A percentile compares a stretch with the other conserved stretches of the same genome.
phyloP scores from a whole-genome alignment of 2,888 invertebrate species.

The Agrypnus murinus region DNA sequence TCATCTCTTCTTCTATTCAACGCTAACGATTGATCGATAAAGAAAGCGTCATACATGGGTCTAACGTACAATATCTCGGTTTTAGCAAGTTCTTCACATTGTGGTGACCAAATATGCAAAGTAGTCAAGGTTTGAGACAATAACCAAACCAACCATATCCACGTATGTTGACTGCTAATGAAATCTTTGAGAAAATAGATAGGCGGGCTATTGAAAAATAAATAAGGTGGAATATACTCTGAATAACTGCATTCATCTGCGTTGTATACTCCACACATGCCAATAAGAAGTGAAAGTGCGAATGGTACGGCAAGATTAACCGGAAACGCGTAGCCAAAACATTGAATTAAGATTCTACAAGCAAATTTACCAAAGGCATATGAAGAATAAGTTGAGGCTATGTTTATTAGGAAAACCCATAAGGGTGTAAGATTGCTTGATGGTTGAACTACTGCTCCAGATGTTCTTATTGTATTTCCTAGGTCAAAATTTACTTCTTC shows the following conservation, averaged over 20 bases:
- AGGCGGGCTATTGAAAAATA: conserved; percentile 83
- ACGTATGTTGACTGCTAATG: conserved; percentile 78
- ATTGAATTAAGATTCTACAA: conserved; percentile 92
- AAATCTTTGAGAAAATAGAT: conserved; percentile 74
- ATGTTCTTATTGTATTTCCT: conserved; percentile 58
- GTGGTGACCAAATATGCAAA: conserved; percentile 89
- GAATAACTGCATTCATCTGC: conserved; percentile 82
- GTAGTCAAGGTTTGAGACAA: conserved; percentile 91
- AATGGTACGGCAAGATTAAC: conserved; percentile 85
- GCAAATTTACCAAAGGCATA: conserved; percentile 85
- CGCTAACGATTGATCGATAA: conserved; percentile 89
- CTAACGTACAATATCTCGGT: conserved; percentile 89
- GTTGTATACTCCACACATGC: conserved; percentile 79
- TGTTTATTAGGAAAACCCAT: conserved; percentile 80
- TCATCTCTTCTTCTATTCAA: conserved; percentile 87
- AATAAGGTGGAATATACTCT: conserved; percentile 86
- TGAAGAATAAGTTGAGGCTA: conserved; percentile 78
- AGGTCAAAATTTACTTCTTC: conserved; percentile 63
- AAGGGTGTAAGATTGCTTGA: conserved; percentile 69
- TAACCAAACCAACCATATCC: conserved; percentile 88
- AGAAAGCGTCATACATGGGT: conserved; percentile 87
- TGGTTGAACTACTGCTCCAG: conserved; percentile 40
- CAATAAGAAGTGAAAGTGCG: conserved; percentile 80
- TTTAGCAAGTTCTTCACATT: conserved; percentile 86
- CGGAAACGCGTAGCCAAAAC: conserved; percentile 90